Percentiles rank a stretch among this genome's conserved stretches.
Conservation (phyloP, 2,888 invertebrate species). For the Megastigmus dorsalis region DNA sequence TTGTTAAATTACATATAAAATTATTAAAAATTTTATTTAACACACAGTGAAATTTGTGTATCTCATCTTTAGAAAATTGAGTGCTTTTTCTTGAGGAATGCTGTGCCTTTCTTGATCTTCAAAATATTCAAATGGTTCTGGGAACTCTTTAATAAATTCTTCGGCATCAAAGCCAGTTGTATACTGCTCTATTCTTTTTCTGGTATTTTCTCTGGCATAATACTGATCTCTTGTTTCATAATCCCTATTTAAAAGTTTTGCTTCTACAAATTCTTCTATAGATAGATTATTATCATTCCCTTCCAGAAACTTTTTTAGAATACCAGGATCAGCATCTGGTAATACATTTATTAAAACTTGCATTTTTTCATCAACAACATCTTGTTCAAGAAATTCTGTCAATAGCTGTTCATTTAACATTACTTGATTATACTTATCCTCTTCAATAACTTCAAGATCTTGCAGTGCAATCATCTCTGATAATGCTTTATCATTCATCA, state of each 20-base stretch:
- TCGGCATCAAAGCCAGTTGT: constrained; percentile 73
- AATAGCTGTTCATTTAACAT: constrained; percentile 14
- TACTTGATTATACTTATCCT: constrained; percentile 53
- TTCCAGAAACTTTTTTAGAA: constrained; percentile 58
- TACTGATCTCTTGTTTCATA: constrained; percentile 61
- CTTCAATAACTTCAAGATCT: background rate
- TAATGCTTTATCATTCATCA: background rate
- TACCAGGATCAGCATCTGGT: constrained; percentile 67
- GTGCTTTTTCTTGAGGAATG: constrained; percentile 48
- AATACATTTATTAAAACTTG: constrained; percentile 63
- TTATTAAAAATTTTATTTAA: background rate
- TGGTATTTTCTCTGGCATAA: constrained; percentile 7
- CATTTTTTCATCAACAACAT: constrained; percentile 55
- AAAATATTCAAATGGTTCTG: constrained; percentile 72
- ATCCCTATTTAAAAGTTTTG: constrained; percentile 58
- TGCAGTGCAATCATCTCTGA: constrained; percentile 16
- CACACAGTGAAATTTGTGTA: constrained; percentile 56
- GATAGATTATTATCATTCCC: constrained; percentile 52
- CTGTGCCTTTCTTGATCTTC: constrained; percentile 55
- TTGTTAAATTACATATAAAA: too few relatives aligned
- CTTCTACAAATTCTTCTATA: constrained; percentile 60
- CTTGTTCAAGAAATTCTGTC: constrained; percentile 17
- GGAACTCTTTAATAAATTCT: constrained; percentile 74
- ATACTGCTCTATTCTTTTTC: constrained; percentile 66
- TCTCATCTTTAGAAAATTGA: constrained; percentile 60